Percentiles rank a stretch among this genome's conserved stretches.
These are phyloP conservation scores for Corythaixoides concolor DNA, from an alignment of 2,113 vertebrate species.

Conservation along the genomic window DNA sequence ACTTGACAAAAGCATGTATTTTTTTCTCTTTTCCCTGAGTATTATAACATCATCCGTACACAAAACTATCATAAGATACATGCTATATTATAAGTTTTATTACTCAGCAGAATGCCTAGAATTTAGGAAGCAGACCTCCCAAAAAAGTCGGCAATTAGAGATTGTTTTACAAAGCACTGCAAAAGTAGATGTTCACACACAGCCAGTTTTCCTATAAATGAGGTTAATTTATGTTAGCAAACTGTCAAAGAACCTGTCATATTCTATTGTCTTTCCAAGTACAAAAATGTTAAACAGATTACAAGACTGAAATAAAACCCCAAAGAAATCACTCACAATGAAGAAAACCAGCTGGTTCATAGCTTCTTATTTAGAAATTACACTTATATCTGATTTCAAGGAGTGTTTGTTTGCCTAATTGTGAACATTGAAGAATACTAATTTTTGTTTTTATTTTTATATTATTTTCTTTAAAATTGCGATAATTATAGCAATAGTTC, in stretches of 20 bases:
- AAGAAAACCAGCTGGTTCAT: not conserved
- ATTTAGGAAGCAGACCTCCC: not conserved
- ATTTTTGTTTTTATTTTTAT: not conserved
- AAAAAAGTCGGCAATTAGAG: not conserved
- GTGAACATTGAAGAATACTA: not conserved
- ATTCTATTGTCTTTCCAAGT: constrained; percentile 62
- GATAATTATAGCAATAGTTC: not conserved
- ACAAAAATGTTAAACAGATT: constrained; percentile 41
- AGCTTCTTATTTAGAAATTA: not conserved
- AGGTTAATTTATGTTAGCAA: constrained; percentile 71
- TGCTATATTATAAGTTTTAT: not conserved
- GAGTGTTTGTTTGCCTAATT: not conserved
- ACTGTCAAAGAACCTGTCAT: constrained; percentile 61
- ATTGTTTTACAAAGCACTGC: not conserved
- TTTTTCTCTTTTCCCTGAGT: not conserved
- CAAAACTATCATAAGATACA: not conserved
- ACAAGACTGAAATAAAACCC: constrained; percentile 36
- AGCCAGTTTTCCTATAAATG: constrained; percentile 49
- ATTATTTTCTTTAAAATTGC: not conserved
- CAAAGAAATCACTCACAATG: constrained; percentile 19
- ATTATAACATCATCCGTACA: not conserved
- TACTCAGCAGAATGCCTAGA: not conserved
- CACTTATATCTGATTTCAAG: not conserved
- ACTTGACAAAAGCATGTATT: not conserved
- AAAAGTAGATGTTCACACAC: constrained; percentile 1